These are phyloP conservation scores for Fregata magnificens DNA, from an alignment of 2,113 vertebrate species.

Conservation along the genomic window DNA sequence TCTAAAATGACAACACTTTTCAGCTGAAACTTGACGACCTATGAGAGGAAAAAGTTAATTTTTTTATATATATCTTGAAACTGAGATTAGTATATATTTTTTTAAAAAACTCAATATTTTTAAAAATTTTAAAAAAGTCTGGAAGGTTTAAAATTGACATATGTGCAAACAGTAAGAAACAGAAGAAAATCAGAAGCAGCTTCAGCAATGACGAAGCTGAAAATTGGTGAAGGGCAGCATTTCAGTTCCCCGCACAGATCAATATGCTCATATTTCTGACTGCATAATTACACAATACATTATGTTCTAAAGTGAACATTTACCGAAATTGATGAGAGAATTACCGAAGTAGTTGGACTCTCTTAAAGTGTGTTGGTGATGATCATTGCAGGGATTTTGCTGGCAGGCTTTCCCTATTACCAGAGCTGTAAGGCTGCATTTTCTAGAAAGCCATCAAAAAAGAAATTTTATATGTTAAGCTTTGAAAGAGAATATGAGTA, in stretches of 20 bases:
- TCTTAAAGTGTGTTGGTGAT: neutral
- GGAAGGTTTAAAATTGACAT: neutral
- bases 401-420: neutral
- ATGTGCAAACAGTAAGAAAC: neutral
- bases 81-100: neutral
- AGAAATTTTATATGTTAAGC: neutral
- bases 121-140: neutral
- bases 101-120: neutral
- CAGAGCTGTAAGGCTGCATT: neutral
- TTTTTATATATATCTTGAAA: neutral
- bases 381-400: neutral
- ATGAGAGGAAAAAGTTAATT: neutral
- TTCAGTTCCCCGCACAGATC: neutral
- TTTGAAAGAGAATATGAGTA: slow-evolving; percentile 4
- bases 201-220: neutral
- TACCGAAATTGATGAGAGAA: neutral
- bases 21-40: neutral
- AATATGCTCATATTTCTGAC: neutral
- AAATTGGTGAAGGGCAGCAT: neutral
- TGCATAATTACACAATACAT: slow-evolving; percentile 5
- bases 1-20: neutral
- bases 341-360: neutral
- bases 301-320: neutral
- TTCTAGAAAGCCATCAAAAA: neutral
- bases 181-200: neutral